A percentile compares a stretch with the other conserved stretches of the same genome.
phyloP scores from a whole-genome alignment of 2,888 invertebrate species.

The Ophraella communa region DNA sequence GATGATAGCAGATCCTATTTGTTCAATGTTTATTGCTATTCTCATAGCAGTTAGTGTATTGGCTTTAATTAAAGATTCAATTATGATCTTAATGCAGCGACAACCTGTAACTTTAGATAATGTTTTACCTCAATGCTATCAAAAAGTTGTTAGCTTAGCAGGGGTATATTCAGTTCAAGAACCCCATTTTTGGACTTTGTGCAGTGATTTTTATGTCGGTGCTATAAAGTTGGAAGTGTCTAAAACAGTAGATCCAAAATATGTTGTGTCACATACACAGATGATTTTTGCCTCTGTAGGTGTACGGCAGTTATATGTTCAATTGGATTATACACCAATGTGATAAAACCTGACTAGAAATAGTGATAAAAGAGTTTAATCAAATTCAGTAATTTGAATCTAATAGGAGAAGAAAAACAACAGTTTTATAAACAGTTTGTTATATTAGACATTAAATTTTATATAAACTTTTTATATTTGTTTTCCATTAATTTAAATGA shows the following conservation, averaged over 20 bases:
- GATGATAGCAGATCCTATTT: constrained; percentile 98
- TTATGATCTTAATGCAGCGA: constrained; percentile 91
- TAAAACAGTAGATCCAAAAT: constrained; percentile 88
- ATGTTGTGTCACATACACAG: constrained; percentile 90
- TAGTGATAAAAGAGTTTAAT: background rate
- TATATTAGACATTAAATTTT: constrained; percentile 1
- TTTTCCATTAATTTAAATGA: background rate
- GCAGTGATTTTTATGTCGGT: constrained; percentile 92
- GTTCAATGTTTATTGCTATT: constrained; percentile 94
- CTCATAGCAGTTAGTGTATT: constrained; percentile 89
- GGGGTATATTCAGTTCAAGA: constrained; percentile 97
- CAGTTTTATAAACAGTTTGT: background rate
- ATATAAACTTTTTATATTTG: background rate
- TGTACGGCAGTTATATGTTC: constrained; percentile 89
- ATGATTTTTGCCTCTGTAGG: constrained; percentile 94
- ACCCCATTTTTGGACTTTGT: constrained; percentile 98
- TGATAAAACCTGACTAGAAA: constrained; percentile 57
- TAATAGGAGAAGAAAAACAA: background rate
- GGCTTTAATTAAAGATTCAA: constrained; percentile 84
- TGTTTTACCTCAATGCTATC: constrained; percentile 85
- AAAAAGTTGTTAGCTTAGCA: constrained; percentile 86
- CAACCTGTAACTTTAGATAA: constrained; percentile 85
- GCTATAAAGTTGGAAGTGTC: constrained; percentile 95
- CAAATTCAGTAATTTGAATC: background rate
- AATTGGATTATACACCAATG: constrained; percentile 88